Base-by-base conservation (phyloP, 1,140 invertebrate genomes). In the Euwallacea similis region DNA sequence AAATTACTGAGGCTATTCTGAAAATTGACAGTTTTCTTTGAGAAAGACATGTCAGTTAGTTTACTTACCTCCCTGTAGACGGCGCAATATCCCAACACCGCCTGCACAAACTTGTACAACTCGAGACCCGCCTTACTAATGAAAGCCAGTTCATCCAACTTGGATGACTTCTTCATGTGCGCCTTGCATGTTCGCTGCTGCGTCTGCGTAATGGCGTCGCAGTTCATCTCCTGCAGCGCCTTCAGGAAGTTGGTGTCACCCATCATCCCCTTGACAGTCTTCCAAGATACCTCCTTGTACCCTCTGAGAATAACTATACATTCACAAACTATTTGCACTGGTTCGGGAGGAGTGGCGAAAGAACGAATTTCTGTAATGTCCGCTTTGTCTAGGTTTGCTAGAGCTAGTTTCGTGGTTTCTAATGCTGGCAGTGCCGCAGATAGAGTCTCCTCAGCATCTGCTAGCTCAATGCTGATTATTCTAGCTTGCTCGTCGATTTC, bases 301-400 rank as follows among this genome's bases (percentile, higher is more conserved):
- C 91, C 92, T 73, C 89, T 86, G 15, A 96, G 85, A 62, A 96
- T 93, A 0, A 91, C 91, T 21, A 96, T 88, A 76, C 93, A 95
- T 80, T 96, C 94, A 76, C 92, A 93, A 0, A 96, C 89, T 1
- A 90, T 71, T 81, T 95, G 93, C 13, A 96, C 93, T 46, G 92
- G 87, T 74, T 94, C 90, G 0, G 94, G 93, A 0, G 94, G 94
- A n/a, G 93, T 95, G 42, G 92, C 90, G 79, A 96, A 96, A 0
- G 92, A 94, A 69, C 93, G 85, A 75, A 97, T 96, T 86, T 97
- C 94, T 42, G 93, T 94, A 70, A 97, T 95, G 78, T 96, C 94
- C 0, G 88, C 85, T 82, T 95, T 96, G 53, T 95, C 91, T 7
- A 97, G 82, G 72, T 94, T 90, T 7, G 87, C 85, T 0, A 97